Evolutionary conservation across 2,797 vertebrate species (phyloP), one percentile per base, ranked within the genome.

Genomic region (Hoplostethus atlanticus): DNA sequence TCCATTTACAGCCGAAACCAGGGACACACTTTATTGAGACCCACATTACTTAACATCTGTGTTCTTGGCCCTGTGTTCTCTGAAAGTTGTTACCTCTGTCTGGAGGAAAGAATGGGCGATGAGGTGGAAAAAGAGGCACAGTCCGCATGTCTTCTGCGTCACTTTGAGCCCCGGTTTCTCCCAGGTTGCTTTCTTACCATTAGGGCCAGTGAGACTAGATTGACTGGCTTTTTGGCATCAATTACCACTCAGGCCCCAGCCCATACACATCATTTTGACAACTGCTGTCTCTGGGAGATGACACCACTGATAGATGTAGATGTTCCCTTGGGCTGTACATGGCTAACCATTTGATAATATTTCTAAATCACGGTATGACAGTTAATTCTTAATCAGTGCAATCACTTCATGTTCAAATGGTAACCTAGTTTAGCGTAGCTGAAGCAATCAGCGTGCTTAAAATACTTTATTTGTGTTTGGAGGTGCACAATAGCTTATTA

Each of bases 11-110:
- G 73, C 66, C 64, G 65, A 80, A 85, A 79, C 72, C 78, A 84
- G 73, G 80, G 85, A 87, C 75, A 72, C 42, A 57, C 84, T 92
- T 89, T 81, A 87, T 71, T 81, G 77, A 86, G 73, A 87, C 72
- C 78, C 81, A 90, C 83, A 92, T 91, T 91, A 87, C 75, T 86
- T 87, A 90, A 81, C 87, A 84, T 85, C 87, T 84, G 64, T 84
- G 81, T 87, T 84, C 55, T 61, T 81, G 68, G 79, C 76, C 67
- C 73, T 62, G 67, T 10, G 40, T 81, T 59, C 77, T 87, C 82
- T 87, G 59, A 58, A 83, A 89, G 80, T 85, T 87, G 81, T 81
- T 79, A 53, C 79, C 84, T 79, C 84, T 81, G 82, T 89, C 87
- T 82, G 69, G 83, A 74, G 84, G 82, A 86, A 68, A 69, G 73